Conservation (phyloP, 1,140 invertebrate genomes). For the Aethina tumida region DNA sequence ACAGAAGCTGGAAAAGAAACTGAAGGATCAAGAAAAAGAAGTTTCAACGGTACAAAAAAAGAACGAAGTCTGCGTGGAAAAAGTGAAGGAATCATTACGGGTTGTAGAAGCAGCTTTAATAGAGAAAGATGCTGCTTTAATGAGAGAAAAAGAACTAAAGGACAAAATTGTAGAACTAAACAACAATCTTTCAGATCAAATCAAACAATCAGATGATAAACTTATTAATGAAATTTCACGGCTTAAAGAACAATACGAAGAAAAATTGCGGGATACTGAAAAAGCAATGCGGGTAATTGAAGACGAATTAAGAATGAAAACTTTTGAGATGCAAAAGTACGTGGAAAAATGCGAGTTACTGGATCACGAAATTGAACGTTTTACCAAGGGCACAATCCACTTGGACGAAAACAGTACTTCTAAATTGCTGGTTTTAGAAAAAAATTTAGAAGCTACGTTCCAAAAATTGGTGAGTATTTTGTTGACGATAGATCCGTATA, state of each 20-base stretch:
- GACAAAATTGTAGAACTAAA: conserved; percentile 14
- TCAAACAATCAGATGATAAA: conserved; percentile 18
- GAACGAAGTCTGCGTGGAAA: conserved; percentile 24
- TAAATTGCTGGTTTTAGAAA: conserved; percentile 28
- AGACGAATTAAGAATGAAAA: conserved; percentile 20
- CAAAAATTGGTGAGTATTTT: conserved; percentile 28
- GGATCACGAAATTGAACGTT: conserved; percentile 22
- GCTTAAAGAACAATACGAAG: conserved; percentile 17
- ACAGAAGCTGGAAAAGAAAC: conserved; percentile 14
- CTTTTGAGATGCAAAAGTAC: conserved; percentile 20
- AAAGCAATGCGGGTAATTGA: conserved; percentile 16
- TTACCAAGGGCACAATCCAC: conserved; percentile 15
- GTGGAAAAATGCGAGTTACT: conserved; percentile 19
- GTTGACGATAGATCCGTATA: background rate
- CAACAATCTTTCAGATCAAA: background rate
- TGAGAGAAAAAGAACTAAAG: conserved; percentile 25
- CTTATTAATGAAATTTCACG: conserved; percentile 19
- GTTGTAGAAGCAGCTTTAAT: conserved; percentile 29
- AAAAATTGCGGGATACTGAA: conserved; percentile 18
- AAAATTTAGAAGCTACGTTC: conserved; percentile 29
- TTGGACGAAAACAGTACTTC: conserved; percentile 20
- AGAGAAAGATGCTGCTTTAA: conserved; percentile 31
- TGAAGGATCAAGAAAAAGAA: conserved; percentile 19
- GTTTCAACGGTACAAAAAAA: conserved; percentile 20
- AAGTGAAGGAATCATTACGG: conserved; percentile 30